Evolutionary conservation across 30 jellyfish, hydroid and myxozoan genomes (phyloP), one percentile per base, ranked within the genome.

Genomic region (Chrysaora quinquecirrha): DNA sequence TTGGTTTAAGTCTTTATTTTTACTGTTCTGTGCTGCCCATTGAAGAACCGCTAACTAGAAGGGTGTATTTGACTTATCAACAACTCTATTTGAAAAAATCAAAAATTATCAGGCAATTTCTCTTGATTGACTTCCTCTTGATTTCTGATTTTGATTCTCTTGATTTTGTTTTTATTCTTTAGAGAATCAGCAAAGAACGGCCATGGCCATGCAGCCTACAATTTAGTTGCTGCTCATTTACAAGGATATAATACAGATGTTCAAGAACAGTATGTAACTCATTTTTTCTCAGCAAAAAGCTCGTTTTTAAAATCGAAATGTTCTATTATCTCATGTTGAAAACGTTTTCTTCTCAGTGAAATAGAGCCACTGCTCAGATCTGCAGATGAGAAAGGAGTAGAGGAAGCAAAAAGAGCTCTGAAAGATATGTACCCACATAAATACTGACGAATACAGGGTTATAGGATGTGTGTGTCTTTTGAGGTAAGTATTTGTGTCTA

Each of bases 331-430:
- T n/a, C n/a, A n/a, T n/a, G n/a, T n/a, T n/a, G n/a, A n/a, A n/a
- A n/a, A n/a, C n/a, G n/a, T n/a, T n/a, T n/a, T 27, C 23, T 64
- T 18, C 24, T 31, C 58, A 87, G 96, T 75, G 98, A 93, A 72
- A 93, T 93, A 52, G 98, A 93, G 46, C 93, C 90, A 3, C 75
- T 86, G 31, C 78, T 93, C 34, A 85, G 85, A 56, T 81, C 73
- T 50, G 98, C 98, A 2, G 97, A 93, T 22, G 91, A 93, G 43
- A 72, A 93, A 48, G 98, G 98, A n/a, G 91, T 86, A 11, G 96
- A 82, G 0, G 96, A 93, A 58, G 98, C 98, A 1, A 89, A 78
- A 3, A 58, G 68, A 60, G 98, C 98, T 3, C 63, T 93, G 73
- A 78, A 85, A 28, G 98, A 93, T 54, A 64, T 93, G 71, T 78